These are phyloP conservation scores for Hermetia illucens DNA, from an alignment of 1,140 invertebrate species.

Conservation along the genomic window DNA sequence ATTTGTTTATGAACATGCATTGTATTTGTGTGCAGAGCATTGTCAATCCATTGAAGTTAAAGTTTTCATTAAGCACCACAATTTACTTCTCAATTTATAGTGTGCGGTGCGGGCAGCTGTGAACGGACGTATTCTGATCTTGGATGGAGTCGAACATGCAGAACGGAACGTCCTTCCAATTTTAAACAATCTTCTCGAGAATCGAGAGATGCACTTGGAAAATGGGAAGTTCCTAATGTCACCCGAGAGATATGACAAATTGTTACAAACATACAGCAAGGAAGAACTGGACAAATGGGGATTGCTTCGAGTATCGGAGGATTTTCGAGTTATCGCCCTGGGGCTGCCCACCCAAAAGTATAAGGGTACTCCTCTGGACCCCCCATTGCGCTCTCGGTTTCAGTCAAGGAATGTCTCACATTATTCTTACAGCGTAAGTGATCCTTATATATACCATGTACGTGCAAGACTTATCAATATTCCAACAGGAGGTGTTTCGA, in stretches of 20 bases:
- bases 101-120: constrained; percentile 82
- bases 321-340: constrained; percentile 84
- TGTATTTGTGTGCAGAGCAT: not conserved
- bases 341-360: constrained; percentile 81
- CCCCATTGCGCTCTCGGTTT: constrained; percentile 86
- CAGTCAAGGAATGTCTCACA: constrained; percentile 74
- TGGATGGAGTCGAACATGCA: constrained; percentile 96
- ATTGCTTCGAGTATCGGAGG: constrained; percentile 74
- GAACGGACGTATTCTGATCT: constrained; percentile 75
- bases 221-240: constrained; percentile 89
- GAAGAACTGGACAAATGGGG: constrained; percentile 75
- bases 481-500: constrained; percentile 46
- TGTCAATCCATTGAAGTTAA: too few species aligned
- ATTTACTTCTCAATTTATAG: constrained; percentile 33
- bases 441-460: not conserved
- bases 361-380: constrained; percentile 86
- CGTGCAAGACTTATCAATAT: too few species aligned
- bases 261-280: constrained; percentile 63
- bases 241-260: constrained; percentile 76
- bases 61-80: not conserved
- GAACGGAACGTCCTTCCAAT: constrained; percentile 94
- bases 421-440: constrained; percentile 42
- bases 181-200: constrained; percentile 96
- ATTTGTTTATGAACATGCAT: not conserved
- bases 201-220: constrained; percentile 96